phyloP scores from a whole-genome alignment of 1,140 invertebrate genomes.

The Magallana gigas region DNA sequence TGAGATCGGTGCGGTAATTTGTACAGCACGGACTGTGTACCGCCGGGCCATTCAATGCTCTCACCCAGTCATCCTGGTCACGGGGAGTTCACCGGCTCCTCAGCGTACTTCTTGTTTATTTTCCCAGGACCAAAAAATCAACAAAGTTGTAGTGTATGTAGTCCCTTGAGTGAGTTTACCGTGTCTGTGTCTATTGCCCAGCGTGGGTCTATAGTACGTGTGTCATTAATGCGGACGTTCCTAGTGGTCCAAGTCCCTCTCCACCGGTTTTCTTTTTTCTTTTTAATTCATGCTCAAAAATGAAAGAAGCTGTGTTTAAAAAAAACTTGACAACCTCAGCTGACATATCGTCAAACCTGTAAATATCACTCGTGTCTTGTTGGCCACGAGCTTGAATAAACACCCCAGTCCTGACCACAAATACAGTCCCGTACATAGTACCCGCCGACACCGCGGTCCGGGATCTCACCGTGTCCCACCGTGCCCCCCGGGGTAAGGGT shows the following conservation, averaged over 20 bases:
- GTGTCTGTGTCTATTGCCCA: neutral
- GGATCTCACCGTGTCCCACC: too few relatives aligned
- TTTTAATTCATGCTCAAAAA: neutral
- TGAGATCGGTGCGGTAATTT: neutral
- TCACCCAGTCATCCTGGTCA: neutral
- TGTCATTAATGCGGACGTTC: conserved; percentile 5
- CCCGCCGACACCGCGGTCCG: too few relatives aligned
- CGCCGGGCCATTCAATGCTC: neutral
- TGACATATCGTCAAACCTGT: too few relatives aligned
- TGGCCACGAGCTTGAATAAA: too few relatives aligned
- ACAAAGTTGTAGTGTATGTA: conserved; percentile 17
- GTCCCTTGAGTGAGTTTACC: neutral
- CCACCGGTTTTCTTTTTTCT: neutral
- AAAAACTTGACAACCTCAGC: too few relatives aligned
- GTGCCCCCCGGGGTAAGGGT: too few relatives aligned
- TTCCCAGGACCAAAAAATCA: conserved; percentile 27
- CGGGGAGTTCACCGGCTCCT: conserved; percentile 4
- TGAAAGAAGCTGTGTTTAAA: neutral
- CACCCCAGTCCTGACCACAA: too few relatives aligned
- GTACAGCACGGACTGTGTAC: neutral
- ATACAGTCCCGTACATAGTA: too few relatives aligned
- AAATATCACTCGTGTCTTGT: too few relatives aligned
- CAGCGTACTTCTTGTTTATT: conserved; percentile 25
- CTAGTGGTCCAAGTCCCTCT: neutral
- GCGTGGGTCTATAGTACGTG: neutral